A percentile compares a stretch with the other conserved stretches of the same genome.
These are phyloP conservation scores for Enoplosus armatus DNA, from an alignment of 2,797 vertebrate species.

Conservation along the genomic window DNA sequence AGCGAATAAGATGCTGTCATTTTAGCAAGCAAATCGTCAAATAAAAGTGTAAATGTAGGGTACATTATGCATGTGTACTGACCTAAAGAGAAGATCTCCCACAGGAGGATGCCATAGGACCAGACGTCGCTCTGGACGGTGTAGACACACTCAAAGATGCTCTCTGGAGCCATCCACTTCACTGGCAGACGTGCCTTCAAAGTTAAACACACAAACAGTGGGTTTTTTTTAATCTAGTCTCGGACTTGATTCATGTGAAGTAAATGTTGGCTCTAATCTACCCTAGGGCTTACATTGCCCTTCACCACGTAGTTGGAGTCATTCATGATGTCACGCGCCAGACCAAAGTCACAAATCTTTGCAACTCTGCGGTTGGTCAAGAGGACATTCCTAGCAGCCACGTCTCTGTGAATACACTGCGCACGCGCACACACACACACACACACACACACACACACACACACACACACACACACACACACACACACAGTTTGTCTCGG, in stretches of 20 bases:
- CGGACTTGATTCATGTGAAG: not conserved
- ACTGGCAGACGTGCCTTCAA: constrained; percentile 96
- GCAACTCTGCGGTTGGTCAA: constrained; percentile 89
- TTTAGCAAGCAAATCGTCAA: not conserved
- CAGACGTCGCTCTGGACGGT: constrained; percentile 98
- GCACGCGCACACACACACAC: constrained; percentile 27
- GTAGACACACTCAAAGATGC: constrained; percentile 98
- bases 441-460: constrained; percentile 25
- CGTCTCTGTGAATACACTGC: constrained; percentile 97
- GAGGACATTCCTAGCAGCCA: constrained; percentile 96
- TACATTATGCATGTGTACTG: constrained; percentile 45
- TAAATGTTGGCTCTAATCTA: not conserved
- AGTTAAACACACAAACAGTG: not conserved
- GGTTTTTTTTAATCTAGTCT: not conserved
- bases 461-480: constrained; percentile 24
- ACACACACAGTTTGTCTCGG: constrained; percentile 1
- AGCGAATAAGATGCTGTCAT: rapidly evolving
- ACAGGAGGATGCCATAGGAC: constrained; percentile 98
- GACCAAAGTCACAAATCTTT: constrained; percentile 98
- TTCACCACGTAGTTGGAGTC: constrained; percentile 98
- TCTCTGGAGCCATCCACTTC: constrained; percentile 99
- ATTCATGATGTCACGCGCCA: constrained; percentile 98
- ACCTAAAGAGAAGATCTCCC: constrained; percentile 99
- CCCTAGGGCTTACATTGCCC: constrained; percentile 90
- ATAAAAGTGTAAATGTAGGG: not conserved